Evolutionary conservation across 2,888 invertebrate genomes (phyloP), one percentile per base, ranked within the genome.

Genomic region (Empis stercorea): DNA sequence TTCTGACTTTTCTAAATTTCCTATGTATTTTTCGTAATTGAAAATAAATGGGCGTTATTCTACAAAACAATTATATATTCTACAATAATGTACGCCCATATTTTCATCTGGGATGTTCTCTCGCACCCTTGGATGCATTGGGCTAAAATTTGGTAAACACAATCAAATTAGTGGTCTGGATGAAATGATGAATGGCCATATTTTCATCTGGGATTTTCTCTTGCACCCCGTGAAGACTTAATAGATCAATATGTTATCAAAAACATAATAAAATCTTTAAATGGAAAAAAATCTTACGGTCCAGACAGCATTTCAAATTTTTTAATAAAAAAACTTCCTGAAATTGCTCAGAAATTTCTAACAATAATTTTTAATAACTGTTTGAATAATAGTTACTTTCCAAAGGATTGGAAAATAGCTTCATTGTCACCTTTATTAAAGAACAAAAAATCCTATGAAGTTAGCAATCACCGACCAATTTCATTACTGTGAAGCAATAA

Each of bases 331-430:
- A 27, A 27, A 44, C 17, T 40, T 10, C 37, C 47, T n/a, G 34
- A 43, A 10, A 11, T 10, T 3, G 38, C 43, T 11, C 13, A 39
- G 0, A 43, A 11, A 6, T 30, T 44, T 11, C n/a, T 47, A 20
- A 27, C 44, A 11, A 13, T 38, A 9, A 13, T 47, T 17, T 47
- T 44, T 15, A 47, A 43, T 30, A 47, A 47, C 9, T 47, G 47
- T 30, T 11, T 47, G 2, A 45, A 45, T 10, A 45, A 45, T 32
- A 38, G 30, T 6, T 45, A 45, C 11, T 45, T 45, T 17, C 43
- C 39, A 37, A 11, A 6, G 23, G n/a, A 20, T 3, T 48, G 48
- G 37, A 41, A 48, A 30, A 13, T 14, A 9, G 41, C 41, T n/a
- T 45, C 44, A 44, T 34, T 44, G 11, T 4, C 42, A 2, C 45